Evolutionary conservation across 2,888 invertebrate species (phyloP).

Genomic region (Linnaemya vulpina): DNA sequence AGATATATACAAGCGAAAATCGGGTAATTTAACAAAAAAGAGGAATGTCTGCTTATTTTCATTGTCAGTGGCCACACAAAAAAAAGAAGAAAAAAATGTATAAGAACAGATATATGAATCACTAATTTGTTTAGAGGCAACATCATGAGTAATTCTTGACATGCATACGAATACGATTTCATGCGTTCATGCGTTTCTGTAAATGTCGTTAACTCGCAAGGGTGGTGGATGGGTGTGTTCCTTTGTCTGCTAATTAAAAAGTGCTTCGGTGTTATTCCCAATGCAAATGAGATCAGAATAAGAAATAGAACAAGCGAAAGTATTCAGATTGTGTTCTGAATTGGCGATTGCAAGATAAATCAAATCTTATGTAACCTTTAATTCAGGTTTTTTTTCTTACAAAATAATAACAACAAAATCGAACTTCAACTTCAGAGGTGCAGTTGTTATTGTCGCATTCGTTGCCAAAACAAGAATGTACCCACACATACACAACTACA

Average conservation of each 20-base stretch:
- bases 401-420: constrained; percentile 26
- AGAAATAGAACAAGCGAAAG: neutral
- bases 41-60: constrained; percentile 6
- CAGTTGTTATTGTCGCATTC: constrained; percentile 46
- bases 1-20: constrained; percentile 33
- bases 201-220: constrained; percentile 13
- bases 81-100: neutral
- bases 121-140: constrained; percentile 40
- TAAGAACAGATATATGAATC: constrained; percentile 49
- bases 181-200: neutral
- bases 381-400: neutral
- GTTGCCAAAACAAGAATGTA: constrained; percentile 49
- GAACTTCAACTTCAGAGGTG: constrained; percentile 56
- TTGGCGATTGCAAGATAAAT: neutral
- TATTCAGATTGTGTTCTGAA: neutral
- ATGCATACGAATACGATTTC: neutral
- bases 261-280: neutral
- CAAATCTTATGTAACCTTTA: constrained; percentile 54
- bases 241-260: constrained; percentile 40
- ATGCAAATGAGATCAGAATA: neutral
- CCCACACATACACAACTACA: neutral
- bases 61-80: constrained; percentile 47
- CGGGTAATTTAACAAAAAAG: constrained; percentile 48
- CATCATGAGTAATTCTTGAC: constrained; percentile 46
- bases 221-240: constrained; percentile 62